These are phyloP conservation scores for Acridotheres tristis DNA, from an alignment of 2,797 vertebrate genomes.

Conservation along the genomic window DNA sequence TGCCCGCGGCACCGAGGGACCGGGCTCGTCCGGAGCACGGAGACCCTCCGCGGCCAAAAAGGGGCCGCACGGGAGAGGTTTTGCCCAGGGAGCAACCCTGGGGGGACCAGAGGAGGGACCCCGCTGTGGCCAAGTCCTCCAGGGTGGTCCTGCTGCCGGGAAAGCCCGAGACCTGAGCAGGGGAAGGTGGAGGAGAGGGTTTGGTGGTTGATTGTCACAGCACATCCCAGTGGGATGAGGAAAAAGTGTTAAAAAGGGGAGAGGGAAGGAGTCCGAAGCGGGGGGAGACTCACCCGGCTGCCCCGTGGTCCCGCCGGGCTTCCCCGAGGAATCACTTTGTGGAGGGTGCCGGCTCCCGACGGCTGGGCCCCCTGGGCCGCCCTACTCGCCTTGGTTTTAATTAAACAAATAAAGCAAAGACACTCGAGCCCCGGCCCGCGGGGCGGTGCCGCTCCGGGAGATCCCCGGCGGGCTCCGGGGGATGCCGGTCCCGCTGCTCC, in stretches of 20 bases:
- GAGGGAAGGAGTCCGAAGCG: not conserved
- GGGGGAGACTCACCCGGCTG: conserved; percentile 38
- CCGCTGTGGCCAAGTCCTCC: not conserved
- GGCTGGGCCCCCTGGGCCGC: not conserved
- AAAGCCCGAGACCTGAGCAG: not conserved
- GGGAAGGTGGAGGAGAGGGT: not conserved
- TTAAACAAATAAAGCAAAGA: conserved; percentile 27
- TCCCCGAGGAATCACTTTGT: not conserved
- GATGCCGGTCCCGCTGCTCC: not conserved
- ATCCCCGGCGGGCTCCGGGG: not conserved
- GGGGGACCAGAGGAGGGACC: not conserved
- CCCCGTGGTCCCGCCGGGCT: not conserved
- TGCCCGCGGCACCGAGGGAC: not conserved
- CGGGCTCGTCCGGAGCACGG: not conserved
- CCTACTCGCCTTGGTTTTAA: conserved; percentile 36
- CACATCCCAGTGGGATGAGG: rapidly evolving
- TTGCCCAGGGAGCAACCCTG: not conserved
- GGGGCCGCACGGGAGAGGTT: not conserved
- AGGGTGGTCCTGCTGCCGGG: not conserved
- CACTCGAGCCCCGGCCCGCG: not conserved
- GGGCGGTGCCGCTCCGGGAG: not conserved
- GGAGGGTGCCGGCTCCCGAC: not conserved
- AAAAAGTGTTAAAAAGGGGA: not conserved
- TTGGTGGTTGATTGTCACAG: rapidly evolving
- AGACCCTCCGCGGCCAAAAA: conserved; percentile 9